These are phyloP conservation scores for Notodonta dromedarius DNA, from an alignment of 2,888 invertebrate species.

Conservation along the genomic window DNA sequence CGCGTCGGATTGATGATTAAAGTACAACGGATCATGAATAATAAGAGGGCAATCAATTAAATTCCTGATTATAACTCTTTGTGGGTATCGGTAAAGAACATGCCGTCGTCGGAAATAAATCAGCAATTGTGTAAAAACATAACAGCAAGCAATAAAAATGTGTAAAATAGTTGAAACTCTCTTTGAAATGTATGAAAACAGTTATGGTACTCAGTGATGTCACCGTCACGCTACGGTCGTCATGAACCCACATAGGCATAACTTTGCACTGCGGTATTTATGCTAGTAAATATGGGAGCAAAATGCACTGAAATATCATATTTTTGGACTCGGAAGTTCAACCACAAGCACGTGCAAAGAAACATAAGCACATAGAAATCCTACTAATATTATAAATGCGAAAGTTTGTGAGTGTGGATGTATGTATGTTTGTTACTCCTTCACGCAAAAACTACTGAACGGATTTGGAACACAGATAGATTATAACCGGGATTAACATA, in stretches of 20 bases:
- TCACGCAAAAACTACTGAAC: no score
- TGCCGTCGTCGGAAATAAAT: slow-evolving; percentile 25
- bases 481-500: no score
- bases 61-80: slow-evolving; percentile 19
- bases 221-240: slow-evolving; percentile 25
- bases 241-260: slow-evolving; percentile 17
- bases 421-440: no score
- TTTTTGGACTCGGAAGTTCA: slow-evolving; percentile 20
- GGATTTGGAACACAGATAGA: no score
- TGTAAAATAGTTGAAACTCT: slow-evolving; percentile 3
- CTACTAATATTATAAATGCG: no score
- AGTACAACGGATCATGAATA: slow-evolving; percentile 17
- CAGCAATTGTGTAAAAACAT: neutral
- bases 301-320: slow-evolving; percentile 6
- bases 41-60: slow-evolving; percentile 23
- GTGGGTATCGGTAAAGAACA: slow-evolving; percentile 12
- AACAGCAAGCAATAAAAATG: neutral
- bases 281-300: slow-evolving; percentile 20
- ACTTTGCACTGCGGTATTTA: slow-evolving; percentile 15
- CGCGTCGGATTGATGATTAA: slow-evolving; percentile 12
- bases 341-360: slow-evolving; percentile 31
- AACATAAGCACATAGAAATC: slow-evolving; percentile 20
- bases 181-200: slow-evolving; percentile 19
- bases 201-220: slow-evolving; percentile 27
- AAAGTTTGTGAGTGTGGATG: no score